Percentiles rank a stretch among this genome's conserved stretches.
These are phyloP conservation scores for Lates calcarifer DNA, from an alignment of 2,113 vertebrate genomes.

Conservation along the genomic window DNA sequence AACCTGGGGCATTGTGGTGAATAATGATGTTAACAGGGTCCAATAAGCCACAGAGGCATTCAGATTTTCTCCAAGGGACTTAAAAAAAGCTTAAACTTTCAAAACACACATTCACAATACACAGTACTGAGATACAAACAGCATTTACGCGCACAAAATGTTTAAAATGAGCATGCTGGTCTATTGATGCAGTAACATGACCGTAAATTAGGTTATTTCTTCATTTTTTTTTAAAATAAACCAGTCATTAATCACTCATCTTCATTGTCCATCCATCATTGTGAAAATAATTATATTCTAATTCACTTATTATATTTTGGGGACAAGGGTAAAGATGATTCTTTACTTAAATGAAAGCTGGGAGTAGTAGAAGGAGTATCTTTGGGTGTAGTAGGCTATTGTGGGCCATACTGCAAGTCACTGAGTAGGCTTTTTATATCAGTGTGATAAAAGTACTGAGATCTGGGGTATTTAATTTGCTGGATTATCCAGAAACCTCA, in stretches of 20 bases:
- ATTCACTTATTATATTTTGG: too few species aligned
- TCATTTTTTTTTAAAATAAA: too few species aligned
- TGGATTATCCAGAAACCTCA: neutral
- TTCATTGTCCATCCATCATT: neutral
- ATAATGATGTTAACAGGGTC: constrained; percentile 49
- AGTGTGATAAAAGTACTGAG: too few species aligned
- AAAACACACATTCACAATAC: neutral
- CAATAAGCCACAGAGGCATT: constrained; percentile 34
- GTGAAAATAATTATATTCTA: too few species aligned
- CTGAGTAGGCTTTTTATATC: too few species aligned
- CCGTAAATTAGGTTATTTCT: neutral
- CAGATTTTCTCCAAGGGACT: constrained; percentile 4
- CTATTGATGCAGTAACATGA: neutral
- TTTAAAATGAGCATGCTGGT: neutral
- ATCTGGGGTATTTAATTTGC: neutral
- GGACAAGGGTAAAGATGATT: too few species aligned
- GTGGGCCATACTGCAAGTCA: too few species aligned
- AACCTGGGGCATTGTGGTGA: constrained; percentile 35
- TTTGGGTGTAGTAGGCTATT: too few species aligned
- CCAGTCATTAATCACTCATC: neutral
- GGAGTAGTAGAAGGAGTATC: too few species aligned
- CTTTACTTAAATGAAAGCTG: too few species aligned
- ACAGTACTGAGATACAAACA: neutral
- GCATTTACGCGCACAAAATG: neutral
- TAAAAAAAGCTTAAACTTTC: neutral